phyloP scores from a whole-genome alignment of 2,888 invertebrate genomes.

The Fragum fragum region DNA sequence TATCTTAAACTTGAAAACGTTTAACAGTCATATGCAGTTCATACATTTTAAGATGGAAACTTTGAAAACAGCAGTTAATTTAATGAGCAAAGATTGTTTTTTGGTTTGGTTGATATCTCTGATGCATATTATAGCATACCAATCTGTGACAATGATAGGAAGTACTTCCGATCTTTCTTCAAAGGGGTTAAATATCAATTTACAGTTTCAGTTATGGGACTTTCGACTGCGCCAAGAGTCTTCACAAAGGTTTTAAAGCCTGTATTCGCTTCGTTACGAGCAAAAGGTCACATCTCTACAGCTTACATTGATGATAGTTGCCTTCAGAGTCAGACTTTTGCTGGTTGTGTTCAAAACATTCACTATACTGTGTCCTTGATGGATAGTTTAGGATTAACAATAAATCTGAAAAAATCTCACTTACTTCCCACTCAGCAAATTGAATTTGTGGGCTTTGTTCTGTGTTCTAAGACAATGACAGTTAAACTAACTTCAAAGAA shows the following conservation, averaged over 20 bases:
- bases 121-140: too few relatives aligned
- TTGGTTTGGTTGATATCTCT: constrained; percentile 51
- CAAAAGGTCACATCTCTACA: constrained; percentile 4
- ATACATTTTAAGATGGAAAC: too few relatives aligned
- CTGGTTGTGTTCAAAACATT: constrained; percentile 1
- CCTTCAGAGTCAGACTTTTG: too few relatives aligned
- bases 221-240: constrained; percentile 35
- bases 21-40: constrained; percentile 44
- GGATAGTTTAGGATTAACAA: constrained; percentile 59
- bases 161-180: constrained; percentile 52
- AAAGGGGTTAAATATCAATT: too few relatives aligned
- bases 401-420: too few relatives aligned
- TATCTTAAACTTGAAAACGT: constrained; percentile 49
- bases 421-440: constrained; percentile 48
- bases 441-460: constrained; percentile 45
- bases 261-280: not conserved
- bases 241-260: constrained; percentile 61
- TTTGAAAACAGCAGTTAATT: too few relatives aligned
- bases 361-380: constrained; percentile 33
- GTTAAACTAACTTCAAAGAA: not conserved
- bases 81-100: too few relatives aligned
- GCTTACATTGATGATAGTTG: too few relatives aligned
- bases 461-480: constrained; percentile 33
- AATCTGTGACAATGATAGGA: too few relatives aligned
- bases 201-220: constrained; percentile 13